Evolutionary conservation across 2,888 invertebrate genomes (phyloP).

Genomic region (Idaea dimidiata): DNA sequence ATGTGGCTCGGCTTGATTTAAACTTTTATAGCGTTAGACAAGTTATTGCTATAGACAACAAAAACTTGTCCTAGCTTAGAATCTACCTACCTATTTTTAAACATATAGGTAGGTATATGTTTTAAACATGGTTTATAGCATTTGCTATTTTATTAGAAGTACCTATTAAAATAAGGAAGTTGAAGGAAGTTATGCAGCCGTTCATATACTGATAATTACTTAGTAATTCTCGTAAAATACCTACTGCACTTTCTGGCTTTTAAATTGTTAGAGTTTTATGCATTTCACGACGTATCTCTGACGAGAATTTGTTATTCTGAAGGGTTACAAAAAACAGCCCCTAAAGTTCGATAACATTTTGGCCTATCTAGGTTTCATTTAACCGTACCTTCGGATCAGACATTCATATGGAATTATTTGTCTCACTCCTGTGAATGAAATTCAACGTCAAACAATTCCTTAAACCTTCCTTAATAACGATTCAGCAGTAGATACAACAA

Average conservation of each 20-base stretch:
- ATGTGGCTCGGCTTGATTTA: slow-evolving; percentile 17
- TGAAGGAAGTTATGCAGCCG: neutral
- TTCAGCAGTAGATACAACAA: neutral
- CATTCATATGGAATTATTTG: no score
- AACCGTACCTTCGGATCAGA: no score
- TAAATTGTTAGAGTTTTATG: neutral
- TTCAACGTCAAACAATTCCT: no score
- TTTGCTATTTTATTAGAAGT: neutral
- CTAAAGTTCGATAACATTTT: no score
- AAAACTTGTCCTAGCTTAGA: neutral
- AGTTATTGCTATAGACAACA: slow-evolving; percentile 20
- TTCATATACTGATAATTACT: no score
- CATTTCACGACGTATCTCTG: neutral
- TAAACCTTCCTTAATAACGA: neutral
- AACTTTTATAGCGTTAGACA: slow-evolving; percentile 20
- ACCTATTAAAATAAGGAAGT: neutral
- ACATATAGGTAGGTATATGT: neutral
- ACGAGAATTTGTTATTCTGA: neutral
- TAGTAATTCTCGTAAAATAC: neutral
- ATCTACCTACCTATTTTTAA: neutral
- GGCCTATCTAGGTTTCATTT: no score
- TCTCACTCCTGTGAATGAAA: no score
- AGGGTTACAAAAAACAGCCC: no score
- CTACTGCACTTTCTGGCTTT: neutral
- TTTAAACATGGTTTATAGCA: neutral